phyloP scores from a whole-genome alignment of 2,113 vertebrate genomes.

The Pelodiscus sinensis region DNA sequence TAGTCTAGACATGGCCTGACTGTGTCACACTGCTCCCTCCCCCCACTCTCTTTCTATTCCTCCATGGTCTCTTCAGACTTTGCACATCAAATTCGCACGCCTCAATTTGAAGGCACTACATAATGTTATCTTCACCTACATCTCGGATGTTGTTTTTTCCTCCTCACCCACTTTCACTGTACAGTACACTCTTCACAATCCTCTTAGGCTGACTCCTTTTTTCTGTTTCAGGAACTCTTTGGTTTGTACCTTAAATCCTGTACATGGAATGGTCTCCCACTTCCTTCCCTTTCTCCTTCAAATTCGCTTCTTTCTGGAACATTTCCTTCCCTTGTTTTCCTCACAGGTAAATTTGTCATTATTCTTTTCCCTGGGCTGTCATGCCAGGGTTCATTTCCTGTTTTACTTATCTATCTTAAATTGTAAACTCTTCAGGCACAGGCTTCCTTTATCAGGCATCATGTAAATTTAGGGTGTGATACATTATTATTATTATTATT shows the following conservation, averaged over 20 bases:
- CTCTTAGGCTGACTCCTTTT: background rate
- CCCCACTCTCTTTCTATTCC: background rate
- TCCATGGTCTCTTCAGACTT: background rate
- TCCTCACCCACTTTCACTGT: accelerated
- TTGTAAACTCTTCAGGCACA: background rate
- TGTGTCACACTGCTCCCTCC: background rate
- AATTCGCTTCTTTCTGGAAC: background rate
- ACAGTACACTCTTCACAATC: accelerated
- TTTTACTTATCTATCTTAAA: background rate
- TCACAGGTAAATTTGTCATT: background rate
- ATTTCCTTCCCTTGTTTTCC: background rate
- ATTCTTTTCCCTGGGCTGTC: background rate
- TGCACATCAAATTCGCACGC: background rate
- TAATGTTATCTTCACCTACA: accelerated
- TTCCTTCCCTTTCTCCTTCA: background rate
- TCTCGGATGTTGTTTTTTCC: accelerated
- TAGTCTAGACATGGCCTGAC: background rate
- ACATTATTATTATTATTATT: background rate
- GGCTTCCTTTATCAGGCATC: background rate
- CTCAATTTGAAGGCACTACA: accelerated
- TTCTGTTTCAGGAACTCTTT: background rate
- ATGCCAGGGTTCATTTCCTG: background rate
- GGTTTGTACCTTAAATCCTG: accelerated
- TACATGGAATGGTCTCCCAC: background rate
- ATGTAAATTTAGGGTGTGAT: background rate